Evolutionary conservation across 2,797 vertebrate genomes (phyloP).

Genomic region (Podargus strigoides): DNA sequence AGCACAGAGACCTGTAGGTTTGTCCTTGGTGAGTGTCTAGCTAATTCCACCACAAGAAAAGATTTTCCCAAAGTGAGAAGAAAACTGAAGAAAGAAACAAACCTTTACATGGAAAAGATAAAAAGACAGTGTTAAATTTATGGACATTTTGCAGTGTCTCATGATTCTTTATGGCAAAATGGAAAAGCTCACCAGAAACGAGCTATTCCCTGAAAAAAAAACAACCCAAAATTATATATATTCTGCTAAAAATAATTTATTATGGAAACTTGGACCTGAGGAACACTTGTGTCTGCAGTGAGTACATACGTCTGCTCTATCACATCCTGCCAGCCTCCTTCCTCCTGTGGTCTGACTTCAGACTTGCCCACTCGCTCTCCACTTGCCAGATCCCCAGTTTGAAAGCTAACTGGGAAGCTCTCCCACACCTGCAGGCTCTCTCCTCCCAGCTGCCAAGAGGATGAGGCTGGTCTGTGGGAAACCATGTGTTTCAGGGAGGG

Average conservation of each 20-base stretch:
- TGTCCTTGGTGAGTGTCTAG: background rate
- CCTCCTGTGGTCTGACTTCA: background rate
- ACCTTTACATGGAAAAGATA: background rate
- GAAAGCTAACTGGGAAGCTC: background rate
- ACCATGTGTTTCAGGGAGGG: background rate
- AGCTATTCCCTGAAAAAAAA: rapidly evolving
- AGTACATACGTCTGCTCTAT: background rate
- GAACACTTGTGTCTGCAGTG: rapidly evolving
- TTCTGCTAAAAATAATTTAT: background rate
- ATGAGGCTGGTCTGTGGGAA: background rate
- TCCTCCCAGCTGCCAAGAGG: background rate
- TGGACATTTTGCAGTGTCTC: background rate
- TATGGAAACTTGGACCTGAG: rapidly evolving
- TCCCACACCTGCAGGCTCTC: background rate
- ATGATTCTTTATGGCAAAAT: background rate
- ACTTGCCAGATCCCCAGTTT: background rate
- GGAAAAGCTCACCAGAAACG: background rate
- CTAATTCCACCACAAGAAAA: rapidly evolving
- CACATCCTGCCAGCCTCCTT: background rate
- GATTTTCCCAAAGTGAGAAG: background rate
- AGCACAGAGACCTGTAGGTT: background rate
- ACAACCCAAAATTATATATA: rapidly evolving
- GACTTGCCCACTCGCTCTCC: background rate
- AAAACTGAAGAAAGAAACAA: rapidly evolving
- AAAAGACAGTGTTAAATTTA: background rate